These are phyloP conservation scores for Drosophila robusta DNA, from an alignment of 2,888 invertebrate genomes.

Conservation along the genomic window DNA sequence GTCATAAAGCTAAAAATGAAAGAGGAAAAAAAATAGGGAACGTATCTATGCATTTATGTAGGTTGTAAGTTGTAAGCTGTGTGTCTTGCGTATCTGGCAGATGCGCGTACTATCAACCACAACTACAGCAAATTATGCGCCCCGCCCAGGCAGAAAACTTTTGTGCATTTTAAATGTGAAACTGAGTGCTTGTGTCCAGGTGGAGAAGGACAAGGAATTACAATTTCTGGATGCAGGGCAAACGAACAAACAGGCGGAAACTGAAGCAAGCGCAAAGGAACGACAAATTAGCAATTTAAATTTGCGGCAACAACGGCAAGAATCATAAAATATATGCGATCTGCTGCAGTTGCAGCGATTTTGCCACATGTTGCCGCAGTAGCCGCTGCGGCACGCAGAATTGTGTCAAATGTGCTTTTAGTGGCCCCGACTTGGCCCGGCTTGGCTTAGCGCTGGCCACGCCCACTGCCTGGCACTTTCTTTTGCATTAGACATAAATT, in stretches of 20 bases:
- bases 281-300: slow-evolving; percentile 61
- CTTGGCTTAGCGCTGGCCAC: slow-evolving; percentile 31
- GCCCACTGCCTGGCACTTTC: slow-evolving; percentile 65
- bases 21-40: background rate
- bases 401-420: slow-evolving; percentile 51
- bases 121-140: slow-evolving; percentile 51
- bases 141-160: slow-evolving; percentile 31
- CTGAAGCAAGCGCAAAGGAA: slow-evolving; percentile 7
- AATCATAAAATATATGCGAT: slow-evolving; percentile 17
- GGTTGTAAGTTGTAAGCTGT: slow-evolving; percentile 21
- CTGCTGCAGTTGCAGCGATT: slow-evolving; percentile 14
- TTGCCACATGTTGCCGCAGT: slow-evolving; percentile 24
- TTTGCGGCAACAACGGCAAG: slow-evolving; percentile 14
- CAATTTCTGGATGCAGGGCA: slow-evolving; percentile 36
- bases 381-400: slow-evolving; percentile 24
- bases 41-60: slow-evolving; percentile 53
- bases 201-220: slow-evolving; percentile 36
- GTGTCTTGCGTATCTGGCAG: slow-evolving; percentile 9
- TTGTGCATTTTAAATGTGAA: slow-evolving; percentile 53
- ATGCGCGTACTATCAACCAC: slow-evolving; percentile 3
- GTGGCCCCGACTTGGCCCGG: slow-evolving; percentile 34
- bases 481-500: slow-evolving; percentile 54
- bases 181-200: slow-evolving; percentile 29
- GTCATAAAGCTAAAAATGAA: slow-evolving; percentile 30
- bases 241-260: slow-evolving; percentile 23